Evolutionary conservation across 2,888 invertebrate genomes (phyloP).

Genomic region (Mechanitis messenoides): DNA sequence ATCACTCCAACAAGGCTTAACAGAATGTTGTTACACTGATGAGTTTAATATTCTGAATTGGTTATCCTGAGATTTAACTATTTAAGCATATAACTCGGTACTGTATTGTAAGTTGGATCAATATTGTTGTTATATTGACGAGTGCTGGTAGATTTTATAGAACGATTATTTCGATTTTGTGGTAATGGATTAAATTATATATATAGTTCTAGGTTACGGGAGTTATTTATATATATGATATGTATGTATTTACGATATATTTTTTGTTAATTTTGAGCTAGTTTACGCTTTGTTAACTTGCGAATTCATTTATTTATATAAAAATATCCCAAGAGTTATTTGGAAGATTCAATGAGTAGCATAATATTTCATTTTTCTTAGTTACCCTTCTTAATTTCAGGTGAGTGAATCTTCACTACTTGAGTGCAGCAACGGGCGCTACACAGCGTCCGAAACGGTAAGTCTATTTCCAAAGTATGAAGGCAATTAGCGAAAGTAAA

Average conservation of each 20-base stretch:
- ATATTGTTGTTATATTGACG: no score
- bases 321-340: slow-evolving; percentile 4
- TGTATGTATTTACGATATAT: no score
- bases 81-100: slow-evolving; percentile 5
- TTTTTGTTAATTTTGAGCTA: no score
- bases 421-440: slow-evolving; percentile 76
- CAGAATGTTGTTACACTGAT: slow-evolving; percentile 32
- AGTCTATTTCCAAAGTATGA: slow-evolving; percentile 41
- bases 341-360: background rate
- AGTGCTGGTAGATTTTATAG: no score
- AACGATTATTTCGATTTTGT: no score
- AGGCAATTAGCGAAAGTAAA: slow-evolving; percentile 15
- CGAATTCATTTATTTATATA: no score
- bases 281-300: no score
- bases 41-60: slow-evolving; percentile 27
- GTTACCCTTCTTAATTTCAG: slow-evolving; percentile 50
- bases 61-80: slow-evolving; percentile 10
- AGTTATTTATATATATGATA: no score
- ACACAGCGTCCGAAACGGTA: slow-evolving; percentile 74
- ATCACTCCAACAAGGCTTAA: slow-evolving; percentile 42
- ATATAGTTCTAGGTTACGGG: no score
- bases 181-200: no score
- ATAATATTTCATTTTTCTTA: slow-evolving; percentile 15
- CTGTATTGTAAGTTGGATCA: background rate
- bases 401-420: slow-evolving; percentile 77